A percentile compares a stretch with the other conserved stretches of the same genome.
These are phyloP conservation scores for Alviniconcha strummeri DNA, from an alignment of 2,888 invertebrate species.

Conservation along the genomic window DNA sequence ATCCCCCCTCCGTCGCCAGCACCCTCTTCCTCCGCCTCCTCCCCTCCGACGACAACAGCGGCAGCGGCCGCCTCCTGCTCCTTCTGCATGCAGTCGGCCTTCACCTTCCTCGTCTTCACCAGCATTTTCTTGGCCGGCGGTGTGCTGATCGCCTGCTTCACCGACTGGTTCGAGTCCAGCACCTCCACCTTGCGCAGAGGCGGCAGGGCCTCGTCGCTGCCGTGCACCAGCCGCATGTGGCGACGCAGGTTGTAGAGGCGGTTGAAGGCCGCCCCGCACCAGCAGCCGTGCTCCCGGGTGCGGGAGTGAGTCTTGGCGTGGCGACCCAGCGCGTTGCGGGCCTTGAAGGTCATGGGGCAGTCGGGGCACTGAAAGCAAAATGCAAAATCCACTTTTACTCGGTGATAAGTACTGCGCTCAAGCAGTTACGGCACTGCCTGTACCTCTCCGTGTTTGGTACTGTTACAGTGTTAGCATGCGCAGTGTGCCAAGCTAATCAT, in stretches of 20 bases:
- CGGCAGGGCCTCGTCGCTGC: conserved; percentile 54
- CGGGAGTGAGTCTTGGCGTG: conserved; percentile 53
- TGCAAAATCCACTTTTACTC: too few species aligned
- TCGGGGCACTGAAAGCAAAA: conserved; percentile 58
- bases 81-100: conserved; percentile 32
- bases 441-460: too few species aligned
- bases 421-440: too few species aligned
- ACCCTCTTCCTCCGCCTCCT: conserved; percentile 4
- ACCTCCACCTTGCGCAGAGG: conserved; percentile 52
- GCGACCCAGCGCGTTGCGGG: conserved; percentile 53
- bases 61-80: conserved; percentile 30
- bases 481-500: too few species aligned
- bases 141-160: conserved; percentile 32
- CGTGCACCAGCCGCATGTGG: conserved; percentile 58
- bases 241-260: conserved; percentile 59
- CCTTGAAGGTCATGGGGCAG: conserved; percentile 64
- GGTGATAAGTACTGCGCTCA: too few species aligned
- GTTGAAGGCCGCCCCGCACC: conserved; percentile 59
- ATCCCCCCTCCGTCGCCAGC: not conserved
- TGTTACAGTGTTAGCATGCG: too few species aligned
- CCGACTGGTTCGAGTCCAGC: conserved; percentile 18
- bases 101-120: conserved; percentile 31
- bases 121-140: conserved; percentile 38
- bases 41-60: conserved; percentile 28
- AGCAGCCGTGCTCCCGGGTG: conserved; percentile 53